Evolutionary conservation across 1,140 invertebrate genomes (phyloP).

Genomic region (Aphelinus atriplicis): DNA sequence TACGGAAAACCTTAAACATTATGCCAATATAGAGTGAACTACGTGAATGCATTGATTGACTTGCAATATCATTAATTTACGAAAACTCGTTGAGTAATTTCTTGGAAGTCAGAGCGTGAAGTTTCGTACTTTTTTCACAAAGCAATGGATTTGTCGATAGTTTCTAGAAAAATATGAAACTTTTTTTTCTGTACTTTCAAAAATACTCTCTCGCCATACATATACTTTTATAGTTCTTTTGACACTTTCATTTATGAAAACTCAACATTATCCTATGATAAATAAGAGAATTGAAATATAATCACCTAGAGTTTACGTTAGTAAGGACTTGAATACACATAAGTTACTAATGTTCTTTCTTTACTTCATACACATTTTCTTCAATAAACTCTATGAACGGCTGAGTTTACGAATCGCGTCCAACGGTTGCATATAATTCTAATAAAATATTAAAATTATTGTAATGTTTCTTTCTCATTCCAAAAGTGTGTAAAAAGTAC

Average conservation of each 20-base stretch:
- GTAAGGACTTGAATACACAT: constrained; percentile 9
- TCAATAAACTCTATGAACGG: too few species aligned
- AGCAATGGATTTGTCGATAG: background rate
- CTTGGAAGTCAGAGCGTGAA: background rate
- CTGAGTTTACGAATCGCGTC: too few species aligned
- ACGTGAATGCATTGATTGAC: constrained; percentile 16
- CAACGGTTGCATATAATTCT: too few species aligned
- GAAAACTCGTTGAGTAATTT: constrained; percentile 23
- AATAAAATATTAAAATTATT: too few species aligned
- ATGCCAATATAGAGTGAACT: constrained; percentile 29
- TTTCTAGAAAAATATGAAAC: constrained; percentile 18
- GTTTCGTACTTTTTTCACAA: background rate
- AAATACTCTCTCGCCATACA: background rate
- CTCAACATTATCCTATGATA: background rate
- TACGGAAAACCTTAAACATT: constrained; percentile 22
- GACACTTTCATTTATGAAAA: background rate
- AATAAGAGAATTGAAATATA: constrained; percentile 13
- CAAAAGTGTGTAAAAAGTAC: too few species aligned
- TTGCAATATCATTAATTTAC: constrained; percentile 21
- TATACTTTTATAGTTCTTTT: constrained; percentile 15
- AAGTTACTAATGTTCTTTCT: too few species aligned
- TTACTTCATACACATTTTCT: too few species aligned
- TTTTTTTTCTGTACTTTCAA: background rate
- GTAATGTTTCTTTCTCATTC: too few species aligned
- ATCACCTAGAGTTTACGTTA: constrained; percentile 14